Conservation (phyloP, 2,113 vertebrate genomes). For the Caloenas nicobarica region DNA sequence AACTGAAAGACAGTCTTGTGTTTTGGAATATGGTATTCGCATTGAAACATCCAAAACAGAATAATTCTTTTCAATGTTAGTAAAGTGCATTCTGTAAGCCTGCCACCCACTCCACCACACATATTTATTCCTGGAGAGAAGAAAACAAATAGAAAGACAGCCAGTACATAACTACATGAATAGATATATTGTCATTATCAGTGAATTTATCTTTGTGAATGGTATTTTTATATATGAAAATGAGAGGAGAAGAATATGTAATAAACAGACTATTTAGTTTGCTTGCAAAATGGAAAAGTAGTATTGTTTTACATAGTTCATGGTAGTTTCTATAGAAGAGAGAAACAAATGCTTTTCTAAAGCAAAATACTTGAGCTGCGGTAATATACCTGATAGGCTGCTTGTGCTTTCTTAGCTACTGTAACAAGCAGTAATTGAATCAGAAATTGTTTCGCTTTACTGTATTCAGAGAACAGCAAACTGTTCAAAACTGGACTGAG, state of each 20-base stretch:
- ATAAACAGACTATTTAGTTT: background rate
- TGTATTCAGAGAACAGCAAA: background rate
- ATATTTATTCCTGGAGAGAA: background rate
- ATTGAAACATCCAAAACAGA: background rate
- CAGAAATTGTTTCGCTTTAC: conserved; percentile 13
- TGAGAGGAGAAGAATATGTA: background rate
- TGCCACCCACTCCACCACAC: too few species aligned
- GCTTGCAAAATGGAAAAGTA: background rate
- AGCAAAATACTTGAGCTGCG: background rate
- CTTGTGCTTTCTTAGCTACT: background rate
- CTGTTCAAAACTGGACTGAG: background rate
- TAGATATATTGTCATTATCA: background rate
- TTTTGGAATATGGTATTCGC: background rate
- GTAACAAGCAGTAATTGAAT: background rate
- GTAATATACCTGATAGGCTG: background rate
- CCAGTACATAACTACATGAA: background rate
- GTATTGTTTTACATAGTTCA: background rate
- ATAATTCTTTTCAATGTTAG: background rate
- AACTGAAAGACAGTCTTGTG: background rate
- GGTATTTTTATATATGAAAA: background rate
- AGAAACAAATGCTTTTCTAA: background rate
- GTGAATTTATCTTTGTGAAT: background rate
- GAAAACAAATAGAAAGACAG: background rate
- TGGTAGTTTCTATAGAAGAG: background rate
- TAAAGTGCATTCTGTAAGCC: background rate